Conservation (phyloP, 2,113 vertebrate genomes). For the Misgurnus mizolepis region DNA sequence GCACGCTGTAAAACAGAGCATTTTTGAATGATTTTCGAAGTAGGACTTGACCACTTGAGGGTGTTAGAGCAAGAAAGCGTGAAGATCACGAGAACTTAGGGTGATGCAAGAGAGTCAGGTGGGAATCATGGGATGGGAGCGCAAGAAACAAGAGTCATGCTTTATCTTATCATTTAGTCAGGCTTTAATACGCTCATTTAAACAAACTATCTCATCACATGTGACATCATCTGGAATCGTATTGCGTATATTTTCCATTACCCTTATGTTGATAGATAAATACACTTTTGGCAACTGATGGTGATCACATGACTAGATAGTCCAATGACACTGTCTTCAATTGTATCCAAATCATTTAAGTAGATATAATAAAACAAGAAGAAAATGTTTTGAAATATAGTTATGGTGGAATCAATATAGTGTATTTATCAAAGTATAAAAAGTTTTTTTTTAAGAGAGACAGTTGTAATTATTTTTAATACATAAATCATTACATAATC, state of each 20-base stretch:
- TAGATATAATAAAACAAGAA: no score
- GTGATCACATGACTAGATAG: conserved; percentile 33
- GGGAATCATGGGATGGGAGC: conserved; percentile 73
- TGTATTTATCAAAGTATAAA: no score
- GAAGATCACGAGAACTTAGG: conserved; percentile 18
- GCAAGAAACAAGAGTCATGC: conserved; percentile 47
- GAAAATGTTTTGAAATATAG: no score
- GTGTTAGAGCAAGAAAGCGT: conserved; percentile 16
- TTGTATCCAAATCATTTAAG: not conserved
- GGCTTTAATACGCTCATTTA: conserved; percentile 59
- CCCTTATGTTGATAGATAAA: conserved; percentile 54
- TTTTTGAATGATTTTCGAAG: not conserved
- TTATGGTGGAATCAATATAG: no score
- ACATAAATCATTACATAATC: no score
- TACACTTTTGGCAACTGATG: conserved; percentile 17
- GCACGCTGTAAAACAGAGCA: not conserved
- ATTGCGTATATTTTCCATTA: conserved; percentile 48
- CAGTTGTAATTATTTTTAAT: no score
- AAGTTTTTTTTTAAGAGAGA: no score
- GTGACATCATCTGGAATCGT: conserved; percentile 54
- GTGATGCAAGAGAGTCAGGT: conserved; percentile 67
- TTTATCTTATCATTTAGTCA: conserved; percentile 58
- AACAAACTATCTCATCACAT: conserved; percentile 54
- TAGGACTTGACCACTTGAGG: not conserved
- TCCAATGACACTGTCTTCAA: conserved; percentile 29